A percentile compares a stretch with the other conserved stretches of the same genome.
These are phyloP conservation scores for Larimichthys polyactis DNA, from an alignment of 2,113 vertebrate species.

Conservation along the genomic window DNA sequence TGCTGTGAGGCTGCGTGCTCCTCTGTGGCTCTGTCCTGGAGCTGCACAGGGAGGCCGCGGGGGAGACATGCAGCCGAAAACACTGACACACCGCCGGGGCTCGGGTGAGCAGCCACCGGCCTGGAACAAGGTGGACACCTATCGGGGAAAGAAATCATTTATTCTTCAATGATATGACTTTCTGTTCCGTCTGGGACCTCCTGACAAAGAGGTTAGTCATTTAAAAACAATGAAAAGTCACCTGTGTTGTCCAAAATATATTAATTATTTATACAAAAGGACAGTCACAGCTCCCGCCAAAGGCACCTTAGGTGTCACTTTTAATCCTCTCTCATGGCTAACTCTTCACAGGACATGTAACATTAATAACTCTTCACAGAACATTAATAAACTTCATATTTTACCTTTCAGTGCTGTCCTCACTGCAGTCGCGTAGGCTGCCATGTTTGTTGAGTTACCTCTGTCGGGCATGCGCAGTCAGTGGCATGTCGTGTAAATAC, in stretches of 20 bases:
- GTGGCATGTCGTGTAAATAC: background rate
- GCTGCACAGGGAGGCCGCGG: slow-evolving; percentile 54
- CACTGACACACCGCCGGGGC: slow-evolving; percentile 6
- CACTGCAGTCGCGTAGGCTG: slow-evolving; percentile 19
- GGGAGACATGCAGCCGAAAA: slow-evolving; percentile 57
- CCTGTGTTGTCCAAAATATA: background rate
- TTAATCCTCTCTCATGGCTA: rapidly evolving
- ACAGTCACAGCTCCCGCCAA: rapidly evolving
- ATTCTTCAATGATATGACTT: background rate
- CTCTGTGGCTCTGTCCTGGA: slow-evolving; percentile 69
- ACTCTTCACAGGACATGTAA: background rate
- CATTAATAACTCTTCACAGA: background rate
- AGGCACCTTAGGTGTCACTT: background rate
- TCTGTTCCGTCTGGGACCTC: background rate
- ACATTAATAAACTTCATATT: background rate
- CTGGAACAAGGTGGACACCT: slow-evolving; percentile 51
- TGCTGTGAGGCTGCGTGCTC: slow-evolving; percentile 7
- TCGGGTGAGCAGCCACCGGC: slow-evolving; percentile 24
- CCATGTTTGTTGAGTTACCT: slow-evolving; percentile 73
- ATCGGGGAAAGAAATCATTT: background rate
- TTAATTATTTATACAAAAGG: background rate
- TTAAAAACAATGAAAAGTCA: background rate
- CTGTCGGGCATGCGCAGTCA: slow-evolving; percentile 59
- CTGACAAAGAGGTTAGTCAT: background rate
- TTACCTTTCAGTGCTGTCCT: slow-evolving; percentile 72